Evolutionary conservation across 2,888 invertebrate species (phyloP), one percentile per base, ranked within the genome.

Genomic region (Biston betularia): DNA sequence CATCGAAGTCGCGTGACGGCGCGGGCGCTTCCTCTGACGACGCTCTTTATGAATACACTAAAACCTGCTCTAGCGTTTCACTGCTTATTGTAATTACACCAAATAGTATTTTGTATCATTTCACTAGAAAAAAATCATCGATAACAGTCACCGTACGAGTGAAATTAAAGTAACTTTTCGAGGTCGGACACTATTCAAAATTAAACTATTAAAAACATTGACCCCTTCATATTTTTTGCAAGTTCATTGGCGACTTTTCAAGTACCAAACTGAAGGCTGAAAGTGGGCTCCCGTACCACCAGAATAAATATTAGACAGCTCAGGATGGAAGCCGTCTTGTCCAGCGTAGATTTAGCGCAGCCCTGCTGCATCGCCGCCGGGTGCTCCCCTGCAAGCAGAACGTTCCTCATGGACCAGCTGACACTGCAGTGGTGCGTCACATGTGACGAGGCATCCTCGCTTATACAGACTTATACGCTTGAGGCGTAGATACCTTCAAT

Each of bases 291-390:
- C 62, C 79, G 81, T 66, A 86, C 72, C 12, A 86, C 71, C 49
- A 82, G 87, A 5, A 88, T 55, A 52, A 79, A 81, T 53, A 87
- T 60, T 53, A 89, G 69, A 69, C 84, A 84, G 77, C 86, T 87
- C 49, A 89, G 42, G 58, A 89, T 75, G 33, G 84, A 85, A 1
- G 87, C 82, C 45, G 86, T 79, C 71, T 83, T 84, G 70, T 93
- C 89, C 56, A 92, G 71, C 6, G 88, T 82, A 8, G 90, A 90
- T 74, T 86, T 90, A 6, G 92, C 90, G 69, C 90, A 89, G 49
- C 93, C 93, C 70, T 93, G 93, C 72, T 93, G 93, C 93, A 93
- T 93, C 0, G 93, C 93, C 6, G 93, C 93, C 9, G 93, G 93
- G 66, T 93, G 92, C 71, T 93, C 93, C 74, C 93, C 93, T 93